A percentile compares a stretch with the other conserved stretches of the same genome.
These are phyloP conservation scores for Eilema depressum DNA, from an alignment of 2,888 invertebrate genomes.

Conservation along the genomic window DNA sequence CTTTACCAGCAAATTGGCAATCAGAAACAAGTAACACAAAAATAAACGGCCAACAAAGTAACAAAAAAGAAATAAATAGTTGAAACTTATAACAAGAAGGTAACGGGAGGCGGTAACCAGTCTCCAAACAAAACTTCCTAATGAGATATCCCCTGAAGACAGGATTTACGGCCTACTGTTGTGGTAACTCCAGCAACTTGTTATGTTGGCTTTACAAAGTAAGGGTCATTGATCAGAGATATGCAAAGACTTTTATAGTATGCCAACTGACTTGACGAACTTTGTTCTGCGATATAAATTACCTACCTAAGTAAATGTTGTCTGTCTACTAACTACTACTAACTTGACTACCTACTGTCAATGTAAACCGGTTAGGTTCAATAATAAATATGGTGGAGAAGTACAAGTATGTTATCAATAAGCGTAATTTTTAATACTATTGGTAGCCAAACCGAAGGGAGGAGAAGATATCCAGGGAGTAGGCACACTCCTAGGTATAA, in stretches of 20 bases:
- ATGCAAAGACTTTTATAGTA: not conserved
- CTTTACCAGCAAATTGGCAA: not conserved
- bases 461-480: no score
- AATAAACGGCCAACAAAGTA: conserved; percentile 36
- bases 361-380: no score
- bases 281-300: no score
- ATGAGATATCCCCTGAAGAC: conserved; percentile 75
- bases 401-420: no score
- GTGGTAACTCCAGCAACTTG: conserved; percentile 58
- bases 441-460: no score
- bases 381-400: no score
- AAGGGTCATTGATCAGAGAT: conserved; percentile 10
- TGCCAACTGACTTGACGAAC: no score
- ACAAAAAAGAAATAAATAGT: conserved; percentile 56
- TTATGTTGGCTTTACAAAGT: conserved; percentile 30
- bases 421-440: no score
- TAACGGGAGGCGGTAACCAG: conserved; percentile 62
- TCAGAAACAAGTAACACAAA: conserved; percentile 25
- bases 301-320: no score
- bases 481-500: no score
- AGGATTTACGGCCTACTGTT: conserved; percentile 68
- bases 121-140: conserved; percentile 69
- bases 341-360: no score
- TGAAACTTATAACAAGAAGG: conserved; percentile 74
- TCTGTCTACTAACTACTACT: no score